Conservation (phyloP, 2,888 invertebrate species). For the Amaurobius ferox region DNA sequence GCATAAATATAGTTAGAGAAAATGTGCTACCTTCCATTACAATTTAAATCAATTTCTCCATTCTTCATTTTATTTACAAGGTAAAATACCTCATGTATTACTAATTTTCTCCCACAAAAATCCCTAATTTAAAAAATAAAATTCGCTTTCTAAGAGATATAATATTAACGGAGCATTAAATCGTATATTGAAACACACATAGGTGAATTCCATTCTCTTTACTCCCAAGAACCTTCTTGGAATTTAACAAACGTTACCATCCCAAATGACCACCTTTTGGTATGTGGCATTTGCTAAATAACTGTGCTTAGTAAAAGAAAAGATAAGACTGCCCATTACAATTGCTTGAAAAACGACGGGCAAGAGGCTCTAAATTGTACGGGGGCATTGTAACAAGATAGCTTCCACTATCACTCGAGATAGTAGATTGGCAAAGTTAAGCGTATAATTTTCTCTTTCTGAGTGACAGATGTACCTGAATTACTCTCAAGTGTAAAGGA, state of each 20-base stretch:
- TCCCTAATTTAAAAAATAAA: not conserved
- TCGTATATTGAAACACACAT: not conserved
- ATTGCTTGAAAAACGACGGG: constrained; percentile 64
- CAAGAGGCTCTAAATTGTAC: constrained; percentile 39
- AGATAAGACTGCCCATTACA: constrained; percentile 52
- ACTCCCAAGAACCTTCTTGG: constrained; percentile 46
- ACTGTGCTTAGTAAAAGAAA: constrained; percentile 30
- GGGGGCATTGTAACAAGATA: constrained; percentile 27
- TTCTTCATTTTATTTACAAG: too few relatives aligned
- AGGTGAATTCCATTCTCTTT: not conserved
- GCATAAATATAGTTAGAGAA: too few relatives aligned
- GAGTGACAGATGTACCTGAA: constrained; percentile 6
- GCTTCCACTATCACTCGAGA: constrained; percentile 40
- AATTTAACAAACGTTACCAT: constrained; percentile 42
- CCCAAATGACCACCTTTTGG: constrained; percentile 62
- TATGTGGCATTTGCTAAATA: constrained; percentile 62
- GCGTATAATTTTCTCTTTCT: constrained; percentile 59
- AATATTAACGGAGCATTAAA: constrained; percentile 12
- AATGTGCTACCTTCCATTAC: too few relatives aligned
- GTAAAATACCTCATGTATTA: too few relatives aligned
- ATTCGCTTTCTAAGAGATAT: constrained; percentile 2
- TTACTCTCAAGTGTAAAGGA: not conserved
- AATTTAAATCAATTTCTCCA: too few relatives aligned
- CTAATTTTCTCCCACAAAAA: too few relatives aligned
- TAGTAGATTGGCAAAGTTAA: constrained; percentile 36